Evolutionary conservation across 2,113 vertebrate genomes (phyloP).

Genomic region (Chiloscyllium plagiosum): DNA sequence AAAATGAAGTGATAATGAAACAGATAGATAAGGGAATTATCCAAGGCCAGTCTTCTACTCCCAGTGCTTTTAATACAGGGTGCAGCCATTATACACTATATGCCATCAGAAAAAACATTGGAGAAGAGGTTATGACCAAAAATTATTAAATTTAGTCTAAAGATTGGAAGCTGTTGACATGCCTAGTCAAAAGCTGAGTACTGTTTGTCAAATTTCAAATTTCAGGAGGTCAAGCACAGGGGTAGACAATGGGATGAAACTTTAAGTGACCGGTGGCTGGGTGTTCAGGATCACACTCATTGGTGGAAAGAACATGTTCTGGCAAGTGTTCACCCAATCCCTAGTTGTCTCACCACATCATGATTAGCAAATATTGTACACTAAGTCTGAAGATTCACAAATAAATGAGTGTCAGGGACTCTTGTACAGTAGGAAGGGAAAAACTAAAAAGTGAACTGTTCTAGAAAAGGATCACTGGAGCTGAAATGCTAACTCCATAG

Average conservation of each 20-base stretch:
- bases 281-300: background rate
- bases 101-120: background rate
- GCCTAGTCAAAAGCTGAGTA: background rate
- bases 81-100: background rate
- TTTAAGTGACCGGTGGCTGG: background rate
- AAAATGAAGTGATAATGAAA: background rate
- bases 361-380: background rate
- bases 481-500: no score
- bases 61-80: background rate
- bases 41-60: background rate
- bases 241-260: background rate
- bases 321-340: background rate
- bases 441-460: no score
- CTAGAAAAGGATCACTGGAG: no score
- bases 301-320: background rate
- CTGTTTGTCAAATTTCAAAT: background rate
- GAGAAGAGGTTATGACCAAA: background rate
- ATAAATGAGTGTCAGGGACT: background rate
- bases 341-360: background rate
- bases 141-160: background rate
- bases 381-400: background rate
- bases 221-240: background rate
- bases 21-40: background rate
- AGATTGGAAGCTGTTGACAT: background rate
- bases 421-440: no score